phyloP scores from a whole-genome alignment of 2,888 invertebrate species.

The Eubasilissa splendida region DNA sequence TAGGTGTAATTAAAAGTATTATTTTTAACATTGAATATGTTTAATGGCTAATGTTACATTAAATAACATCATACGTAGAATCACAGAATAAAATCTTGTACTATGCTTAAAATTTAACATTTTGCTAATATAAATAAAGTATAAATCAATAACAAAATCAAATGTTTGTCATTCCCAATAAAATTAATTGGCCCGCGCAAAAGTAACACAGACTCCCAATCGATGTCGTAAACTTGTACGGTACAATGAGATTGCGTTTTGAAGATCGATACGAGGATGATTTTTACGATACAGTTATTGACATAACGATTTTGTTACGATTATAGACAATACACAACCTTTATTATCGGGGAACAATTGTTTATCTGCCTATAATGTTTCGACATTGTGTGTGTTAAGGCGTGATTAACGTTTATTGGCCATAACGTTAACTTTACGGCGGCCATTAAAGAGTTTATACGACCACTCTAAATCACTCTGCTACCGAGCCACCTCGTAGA shows the following conservation, averaged over 20 bases:
- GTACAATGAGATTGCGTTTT: neutral
- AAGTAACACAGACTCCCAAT: neutral
- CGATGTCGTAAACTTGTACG: conserved; percentile 9
- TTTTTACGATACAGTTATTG: conserved; percentile 36
- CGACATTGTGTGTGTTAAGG: conserved; percentile 42
- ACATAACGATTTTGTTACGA: conserved; percentile 30
- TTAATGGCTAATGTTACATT: too few species aligned
- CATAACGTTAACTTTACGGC: conserved; percentile 57
- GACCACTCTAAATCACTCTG: conserved; percentile 56
- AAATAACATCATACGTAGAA: too few species aligned
- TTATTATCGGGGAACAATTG: conserved; percentile 50
- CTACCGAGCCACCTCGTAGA: conserved; percentile 52
- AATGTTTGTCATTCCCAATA: too few species aligned
- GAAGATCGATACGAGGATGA: neutral
- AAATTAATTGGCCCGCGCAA: neutral
- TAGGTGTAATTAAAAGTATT: too few species aligned
- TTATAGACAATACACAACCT: conserved; percentile 33
- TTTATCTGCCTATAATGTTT: conserved; percentile 50
- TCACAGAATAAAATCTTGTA: too few species aligned
- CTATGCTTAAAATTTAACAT: too few species aligned
- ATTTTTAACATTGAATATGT: too few species aligned
- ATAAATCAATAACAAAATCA: too few species aligned
- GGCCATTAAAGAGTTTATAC: conserved; percentile 56
- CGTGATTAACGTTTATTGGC: conserved; percentile 58
- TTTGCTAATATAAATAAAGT: too few species aligned